Percentiles rank a stretch among this genome's conserved stretches.
Conservation (phyloP, 1,140 invertebrate species). For the Drosophila gunungcola region DNA sequence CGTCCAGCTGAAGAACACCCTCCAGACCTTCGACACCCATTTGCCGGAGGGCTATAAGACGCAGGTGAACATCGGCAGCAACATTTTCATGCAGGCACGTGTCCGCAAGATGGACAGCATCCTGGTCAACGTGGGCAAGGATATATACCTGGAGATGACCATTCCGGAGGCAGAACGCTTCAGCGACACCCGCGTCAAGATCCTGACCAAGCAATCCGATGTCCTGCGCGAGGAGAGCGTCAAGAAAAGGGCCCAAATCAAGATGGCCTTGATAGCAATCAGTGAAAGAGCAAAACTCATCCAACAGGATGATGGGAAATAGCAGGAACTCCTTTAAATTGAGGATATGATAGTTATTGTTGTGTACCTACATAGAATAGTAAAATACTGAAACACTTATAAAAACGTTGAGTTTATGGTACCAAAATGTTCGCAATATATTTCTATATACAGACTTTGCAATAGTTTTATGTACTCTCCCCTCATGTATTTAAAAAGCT, state of each 20-base stretch:
- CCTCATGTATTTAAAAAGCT: too few species aligned
- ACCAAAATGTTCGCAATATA: too few species aligned
- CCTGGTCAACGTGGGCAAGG: constrained; percentile 90
- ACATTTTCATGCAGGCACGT: constrained; percentile 89
- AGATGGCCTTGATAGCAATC: constrained; percentile 89
- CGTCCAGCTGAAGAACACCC: constrained; percentile 88
- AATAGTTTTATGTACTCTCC: too few species aligned
- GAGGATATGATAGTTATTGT: too few species aligned
- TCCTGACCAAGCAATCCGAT: constrained; percentile 87
- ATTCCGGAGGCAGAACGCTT: constrained; percentile 89
- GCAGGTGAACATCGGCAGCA: constrained; percentile 91
- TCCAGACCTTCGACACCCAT: constrained; percentile 86
- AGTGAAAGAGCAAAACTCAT: constrained; percentile 86
- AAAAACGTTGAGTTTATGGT: too few species aligned
- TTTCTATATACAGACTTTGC: too few species aligned
- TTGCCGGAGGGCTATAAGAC: constrained; percentile 89
- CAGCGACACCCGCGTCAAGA: constrained; percentile 89
- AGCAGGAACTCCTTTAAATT: background rate
- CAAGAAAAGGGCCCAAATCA: constrained; percentile 92
- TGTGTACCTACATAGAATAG: too few species aligned
- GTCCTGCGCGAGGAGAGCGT: constrained; percentile 88
- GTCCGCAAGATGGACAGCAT: constrained; percentile 89
- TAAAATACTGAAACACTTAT: too few species aligned
- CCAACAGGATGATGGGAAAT: constrained; percentile 11
- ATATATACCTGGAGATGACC: constrained; percentile 90